A percentile compares a stretch with the other conserved stretches of the same genome.
Evolutionary conservation across 2,797 vertebrate species (phyloP).

Genomic region (Sebastes baramenuke): DNA sequence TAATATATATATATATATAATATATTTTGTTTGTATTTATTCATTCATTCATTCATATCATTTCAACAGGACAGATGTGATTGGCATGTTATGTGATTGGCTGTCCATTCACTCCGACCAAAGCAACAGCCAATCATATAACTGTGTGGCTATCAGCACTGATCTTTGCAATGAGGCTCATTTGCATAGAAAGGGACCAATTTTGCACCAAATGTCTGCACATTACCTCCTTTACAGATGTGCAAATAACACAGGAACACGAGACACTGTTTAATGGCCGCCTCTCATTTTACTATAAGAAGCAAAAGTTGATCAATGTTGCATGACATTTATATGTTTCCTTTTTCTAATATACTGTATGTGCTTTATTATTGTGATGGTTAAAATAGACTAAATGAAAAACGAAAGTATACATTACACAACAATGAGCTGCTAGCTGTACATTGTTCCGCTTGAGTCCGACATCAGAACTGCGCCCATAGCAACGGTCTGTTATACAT

Average conservation of each 20-base stretch:
- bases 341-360: not conserved
- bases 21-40: too few species aligned
- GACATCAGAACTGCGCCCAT: too few species aligned
- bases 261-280: not conserved
- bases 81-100: too few species aligned
- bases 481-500: too few species aligned
- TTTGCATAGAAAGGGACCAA: not conserved
- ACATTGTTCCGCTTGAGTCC: too few species aligned
- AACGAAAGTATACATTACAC: not conserved
- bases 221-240: not conserved
- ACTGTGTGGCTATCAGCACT: not conserved
- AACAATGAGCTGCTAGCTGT: too few species aligned
- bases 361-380: not conserved
- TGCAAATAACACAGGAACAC: not conserved
- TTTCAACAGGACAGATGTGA: too few species aligned
- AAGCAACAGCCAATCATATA: too few species aligned
- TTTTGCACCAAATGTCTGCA: not conserved
- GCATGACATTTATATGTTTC: not conserved
- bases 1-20: too few species aligned
- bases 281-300: rapidly evolving
- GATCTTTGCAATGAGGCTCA: not conserved
- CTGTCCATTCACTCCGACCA: too few species aligned
- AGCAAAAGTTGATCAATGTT: not conserved
- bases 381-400: not conserved
- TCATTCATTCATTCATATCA: too few species aligned